Evolutionary conservation across 2,797 vertebrate species (phyloP).

Genomic region (Erpetoichthys calabaricus): DNA sequence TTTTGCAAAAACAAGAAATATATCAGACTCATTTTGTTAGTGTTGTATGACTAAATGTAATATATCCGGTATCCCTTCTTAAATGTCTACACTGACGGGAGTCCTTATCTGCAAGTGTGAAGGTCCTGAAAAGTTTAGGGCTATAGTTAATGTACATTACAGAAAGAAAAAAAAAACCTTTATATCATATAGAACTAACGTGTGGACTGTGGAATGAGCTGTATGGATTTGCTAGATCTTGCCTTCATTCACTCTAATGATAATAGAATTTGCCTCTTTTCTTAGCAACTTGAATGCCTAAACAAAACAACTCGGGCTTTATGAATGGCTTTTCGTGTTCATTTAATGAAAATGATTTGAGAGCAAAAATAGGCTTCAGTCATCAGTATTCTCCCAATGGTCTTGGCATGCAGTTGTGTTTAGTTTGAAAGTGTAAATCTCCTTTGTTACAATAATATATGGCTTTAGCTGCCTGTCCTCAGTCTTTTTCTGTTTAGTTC

Average conservation of each 20-base stretch:
- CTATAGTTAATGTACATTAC: constrained; percentile 27
- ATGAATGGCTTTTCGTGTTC: constrained; percentile 92
- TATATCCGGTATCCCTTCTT: no score
- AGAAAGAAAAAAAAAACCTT: constrained; percentile 45
- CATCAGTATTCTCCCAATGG: constrained; percentile 76
- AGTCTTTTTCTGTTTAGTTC: constrained; percentile 96
- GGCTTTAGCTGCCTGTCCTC: constrained; percentile 91
- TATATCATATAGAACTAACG: constrained; percentile 1
- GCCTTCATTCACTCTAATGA: constrained; percentile 60
- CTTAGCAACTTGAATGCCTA: constrained; percentile 60
- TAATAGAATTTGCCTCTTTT: constrained; percentile 80
- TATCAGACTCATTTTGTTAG: no score
- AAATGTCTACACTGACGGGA: no score
- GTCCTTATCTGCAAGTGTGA: no score
- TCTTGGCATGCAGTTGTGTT: constrained; percentile 84
- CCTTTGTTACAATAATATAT: constrained; percentile 95
- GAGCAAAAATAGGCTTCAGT: constrained; percentile 53
- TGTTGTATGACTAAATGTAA: no score
- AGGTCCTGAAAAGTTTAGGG: constrained; percentile 7
- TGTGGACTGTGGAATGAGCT: constrained; percentile 31
- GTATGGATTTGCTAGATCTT: constrained; percentile 43
- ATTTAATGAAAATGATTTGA: constrained; percentile 93
- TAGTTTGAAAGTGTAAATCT: constrained; percentile 98
- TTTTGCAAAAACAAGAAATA: no score
- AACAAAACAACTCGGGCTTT: constrained; percentile 83